Conservation (phyloP, 2,797 vertebrate genomes). For the Avahi laniger region DNA sequence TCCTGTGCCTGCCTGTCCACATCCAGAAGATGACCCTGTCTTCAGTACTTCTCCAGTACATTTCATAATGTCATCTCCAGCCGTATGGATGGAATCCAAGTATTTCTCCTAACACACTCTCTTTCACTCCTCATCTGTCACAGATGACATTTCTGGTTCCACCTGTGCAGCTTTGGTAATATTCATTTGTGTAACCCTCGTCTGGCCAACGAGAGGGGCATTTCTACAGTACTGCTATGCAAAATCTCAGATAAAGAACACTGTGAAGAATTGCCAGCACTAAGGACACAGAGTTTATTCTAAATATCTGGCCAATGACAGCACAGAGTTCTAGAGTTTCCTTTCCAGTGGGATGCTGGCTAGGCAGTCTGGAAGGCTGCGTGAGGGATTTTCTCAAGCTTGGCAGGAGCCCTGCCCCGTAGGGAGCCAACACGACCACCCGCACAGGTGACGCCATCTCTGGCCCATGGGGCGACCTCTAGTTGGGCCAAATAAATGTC, state of each 20-base stretch:
- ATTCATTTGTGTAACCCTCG: too few species aligned
- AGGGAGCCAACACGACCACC: not conserved
- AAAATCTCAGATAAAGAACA: not conserved
- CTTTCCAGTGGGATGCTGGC: not conserved
- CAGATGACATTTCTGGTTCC: rapidly evolving
- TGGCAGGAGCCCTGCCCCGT: not conserved
- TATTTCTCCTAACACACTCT: rapidly evolving
- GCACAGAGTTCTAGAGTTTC: not conserved
- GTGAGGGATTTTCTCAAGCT: not conserved
- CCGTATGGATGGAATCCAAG: not conserved
- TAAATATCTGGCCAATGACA: not conserved
- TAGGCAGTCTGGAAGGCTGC: not conserved
- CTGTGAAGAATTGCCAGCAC: not conserved
- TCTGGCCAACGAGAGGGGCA: not conserved
- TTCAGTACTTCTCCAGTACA: rapidly evolving
- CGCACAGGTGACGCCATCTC: not conserved
- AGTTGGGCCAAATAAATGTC: not conserved
- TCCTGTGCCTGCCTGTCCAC: rapidly evolving
- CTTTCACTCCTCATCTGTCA: rapidly evolving
- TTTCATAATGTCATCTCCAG: not conserved
- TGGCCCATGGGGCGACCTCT: not conserved
- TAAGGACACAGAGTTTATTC: not conserved
- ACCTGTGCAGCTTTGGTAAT: rapidly evolving
- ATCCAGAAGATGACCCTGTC: not conserved
- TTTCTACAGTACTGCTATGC: not conserved